These are phyloP conservation scores for Tetrax tetrax DNA, from an alignment of 2,113 vertebrate genomes.

Conservation along the genomic window DNA sequence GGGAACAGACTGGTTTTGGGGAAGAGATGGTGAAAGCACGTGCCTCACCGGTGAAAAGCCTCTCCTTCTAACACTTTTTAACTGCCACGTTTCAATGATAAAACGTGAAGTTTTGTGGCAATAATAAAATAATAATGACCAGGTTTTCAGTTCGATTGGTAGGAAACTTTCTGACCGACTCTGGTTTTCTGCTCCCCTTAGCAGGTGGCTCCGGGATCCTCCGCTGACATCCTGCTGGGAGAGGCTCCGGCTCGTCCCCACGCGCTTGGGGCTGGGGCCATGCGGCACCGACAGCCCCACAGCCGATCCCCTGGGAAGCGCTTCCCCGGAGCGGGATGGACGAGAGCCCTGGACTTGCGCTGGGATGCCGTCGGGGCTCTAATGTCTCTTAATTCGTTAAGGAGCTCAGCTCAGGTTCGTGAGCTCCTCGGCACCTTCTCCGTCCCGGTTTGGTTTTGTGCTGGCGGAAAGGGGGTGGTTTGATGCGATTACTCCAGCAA, in stretches of 20 bases:
- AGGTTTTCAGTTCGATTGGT: fast-evolving
- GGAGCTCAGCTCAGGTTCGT: not conserved
- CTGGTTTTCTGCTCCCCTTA: not conserved
- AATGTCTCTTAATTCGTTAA: not conserved
- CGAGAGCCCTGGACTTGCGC: fast-evolving
- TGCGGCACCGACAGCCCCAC: fast-evolving
- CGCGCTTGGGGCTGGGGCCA: fast-evolving
- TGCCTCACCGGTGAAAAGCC: fast-evolving
- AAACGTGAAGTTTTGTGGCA: not conserved
- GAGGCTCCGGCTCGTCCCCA: fast-evolving
- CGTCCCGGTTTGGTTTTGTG: not conserved
- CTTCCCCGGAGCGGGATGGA: not conserved
- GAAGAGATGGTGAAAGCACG: not conserved
- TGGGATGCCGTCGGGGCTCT: not conserved
- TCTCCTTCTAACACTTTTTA: no score
- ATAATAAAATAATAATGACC: not conserved
- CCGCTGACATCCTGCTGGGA: fast-evolving
- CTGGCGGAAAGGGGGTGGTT: not conserved
- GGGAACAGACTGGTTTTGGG: not conserved
- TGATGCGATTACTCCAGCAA: not conserved
- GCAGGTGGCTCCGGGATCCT: not conserved
- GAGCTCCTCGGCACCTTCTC: not conserved
- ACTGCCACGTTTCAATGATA: not conserved
- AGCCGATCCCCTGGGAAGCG: fast-evolving
- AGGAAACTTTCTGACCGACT: fast-evolving